A percentile compares a stretch with the other conserved stretches of the same genome.
These are phyloP conservation scores for Ammodytes dubius DNA, from an alignment of 2,113 vertebrate species.

Conservation along the genomic window DNA sequence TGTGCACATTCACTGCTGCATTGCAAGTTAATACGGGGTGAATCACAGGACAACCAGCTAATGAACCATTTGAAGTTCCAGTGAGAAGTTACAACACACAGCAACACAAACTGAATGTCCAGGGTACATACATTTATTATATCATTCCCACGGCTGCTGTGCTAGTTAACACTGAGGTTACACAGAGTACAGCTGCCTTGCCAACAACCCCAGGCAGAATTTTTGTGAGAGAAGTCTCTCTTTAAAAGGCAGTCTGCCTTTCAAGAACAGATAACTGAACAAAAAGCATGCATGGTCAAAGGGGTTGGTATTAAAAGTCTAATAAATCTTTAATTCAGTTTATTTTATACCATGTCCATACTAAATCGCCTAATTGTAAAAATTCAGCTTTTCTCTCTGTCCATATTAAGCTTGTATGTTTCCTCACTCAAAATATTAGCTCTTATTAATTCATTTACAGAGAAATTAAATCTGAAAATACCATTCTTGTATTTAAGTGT, in stretches of 20 bases:
- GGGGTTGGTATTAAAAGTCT: not conserved
- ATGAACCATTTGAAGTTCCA: constrained; percentile 70
- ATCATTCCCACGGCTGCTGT: constrained; percentile 65
- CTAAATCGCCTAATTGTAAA: not conserved
- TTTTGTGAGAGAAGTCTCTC: constrained; percentile 48
- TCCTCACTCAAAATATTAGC: not conserved
- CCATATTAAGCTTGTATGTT: not conserved
- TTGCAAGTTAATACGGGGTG: constrained; percentile 50
- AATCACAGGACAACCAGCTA: constrained; percentile 65
- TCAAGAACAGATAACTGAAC: constrained; percentile 29
- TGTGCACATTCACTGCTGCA: constrained; percentile 45
- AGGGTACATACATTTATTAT: constrained; percentile 63
- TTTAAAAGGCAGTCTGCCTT: constrained; percentile 30
- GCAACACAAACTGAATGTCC: constrained; percentile 54
- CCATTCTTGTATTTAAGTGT: not conserved
- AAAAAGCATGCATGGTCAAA: not conserved
- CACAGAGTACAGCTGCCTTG: constrained; percentile 56
- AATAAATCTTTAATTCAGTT: constrained; percentile 4
- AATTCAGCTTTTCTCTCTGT: not conserved
- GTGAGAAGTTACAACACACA: constrained; percentile 52
- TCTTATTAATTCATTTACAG: not conserved
- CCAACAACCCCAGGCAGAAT: constrained; percentile 55
- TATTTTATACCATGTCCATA: not conserved
- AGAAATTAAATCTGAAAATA: not conserved
- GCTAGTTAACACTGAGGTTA: constrained; percentile 69